Base-by-base conservation (phyloP, 2,888 invertebrate species). In the Agriopis leucophaearia region DNA sequence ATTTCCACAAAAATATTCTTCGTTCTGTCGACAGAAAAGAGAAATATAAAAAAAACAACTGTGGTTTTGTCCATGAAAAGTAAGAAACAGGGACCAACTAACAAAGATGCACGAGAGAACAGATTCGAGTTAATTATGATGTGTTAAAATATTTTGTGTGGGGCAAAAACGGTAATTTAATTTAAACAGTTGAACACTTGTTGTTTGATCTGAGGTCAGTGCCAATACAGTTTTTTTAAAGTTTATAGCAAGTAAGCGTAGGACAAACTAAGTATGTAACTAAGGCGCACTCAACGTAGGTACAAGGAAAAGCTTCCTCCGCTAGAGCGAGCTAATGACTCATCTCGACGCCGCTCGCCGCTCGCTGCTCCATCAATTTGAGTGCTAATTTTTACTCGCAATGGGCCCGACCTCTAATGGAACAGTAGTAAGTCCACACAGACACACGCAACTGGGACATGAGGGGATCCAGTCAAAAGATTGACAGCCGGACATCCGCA, bases 401-500 rank as follows among this genome's bases (percentile, higher is more conserved):
- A 65, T 64, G 54, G 56, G 57, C 59, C 38, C 51, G 58, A 63
- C 61, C 69, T 67, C 69, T 74, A 74, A 74, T 74, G 70, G 70
- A 71, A 60, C 64, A 56, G 62, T 74, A 72, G 68, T 66, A 50
- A 42, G 67, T 60, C 72, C 72, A 71, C 66, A 66, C 64, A 62
- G n/a, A 27, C 63, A 44, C 35, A 13, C 48, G 27, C 74, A 78
- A 78, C 73, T 76, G 74, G 79, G 70, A 74, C 73, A 71, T 58
- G 65, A 51, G 36, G 67, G 64, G 54, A 16, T 5, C 36, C 78
- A 74, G 72, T 76, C 74, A 66, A 76, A 78, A 83, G 83, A 84
- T 83, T 84, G 85, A 84, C 84, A 81, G 69, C 75, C 81, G 85
- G 85, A 85, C 81, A 64, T 84, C 83, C 82, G 56, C 66, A 42